phyloP scores from a whole-genome alignment of 1,140 invertebrate genomes.

The Ruditapes philippinarum region DNA sequence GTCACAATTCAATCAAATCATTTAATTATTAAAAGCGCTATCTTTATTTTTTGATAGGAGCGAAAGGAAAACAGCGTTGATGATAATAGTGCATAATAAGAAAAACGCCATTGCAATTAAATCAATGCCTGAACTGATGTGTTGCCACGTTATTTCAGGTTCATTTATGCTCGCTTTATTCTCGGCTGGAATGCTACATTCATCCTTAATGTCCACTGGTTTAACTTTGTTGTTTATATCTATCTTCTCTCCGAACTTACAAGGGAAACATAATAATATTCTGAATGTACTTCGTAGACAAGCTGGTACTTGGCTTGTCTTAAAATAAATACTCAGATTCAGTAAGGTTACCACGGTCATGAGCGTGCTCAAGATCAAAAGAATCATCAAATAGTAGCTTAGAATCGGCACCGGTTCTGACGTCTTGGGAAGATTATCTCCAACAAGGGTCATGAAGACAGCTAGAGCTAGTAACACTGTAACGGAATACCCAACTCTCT shows the following conservation, averaged over 20 bases:
- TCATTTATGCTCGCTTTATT: neutral
- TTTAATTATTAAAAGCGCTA: neutral
- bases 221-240: neutral
- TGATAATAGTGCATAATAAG: neutral
- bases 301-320: neutral
- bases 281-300: neutral
- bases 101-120: neutral
- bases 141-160: neutral
- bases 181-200: too few relatives aligned
- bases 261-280: neutral
- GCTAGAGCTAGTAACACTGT: slow-evolving; percentile 38
- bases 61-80: neutral
- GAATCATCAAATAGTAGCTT: slow-evolving; percentile 30
- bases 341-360: neutral
- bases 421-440: slow-evolving; percentile 48
- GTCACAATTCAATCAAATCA: too few relatives aligned
- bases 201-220: neutral
- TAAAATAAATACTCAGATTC: neutral
- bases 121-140: neutral
- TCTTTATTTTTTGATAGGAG: neutral
- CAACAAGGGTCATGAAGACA: slow-evolving; percentile 49
- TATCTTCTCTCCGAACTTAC: neutral
- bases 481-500: slow-evolving; percentile 19
- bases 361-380: neutral
- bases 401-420: slow-evolving; percentile 42